phyloP scores from a whole-genome alignment of 2,113 vertebrate species.

The Dissostichus mawsoni region DNA sequence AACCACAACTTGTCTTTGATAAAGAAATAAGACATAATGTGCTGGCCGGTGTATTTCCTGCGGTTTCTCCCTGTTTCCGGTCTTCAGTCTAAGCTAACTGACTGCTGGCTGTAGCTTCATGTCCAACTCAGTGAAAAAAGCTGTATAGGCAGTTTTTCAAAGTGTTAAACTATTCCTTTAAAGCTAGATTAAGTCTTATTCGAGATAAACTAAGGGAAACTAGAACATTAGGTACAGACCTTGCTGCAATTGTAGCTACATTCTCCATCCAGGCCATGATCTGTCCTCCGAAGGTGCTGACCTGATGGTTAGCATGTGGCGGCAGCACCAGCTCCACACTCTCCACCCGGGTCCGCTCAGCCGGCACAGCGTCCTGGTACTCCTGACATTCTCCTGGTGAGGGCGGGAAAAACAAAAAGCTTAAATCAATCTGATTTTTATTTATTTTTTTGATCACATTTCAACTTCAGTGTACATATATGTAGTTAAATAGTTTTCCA shows the following conservation, averaged over 20 bases:
- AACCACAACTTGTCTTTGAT: background rate
- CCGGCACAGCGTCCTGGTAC: conserved; percentile 78
- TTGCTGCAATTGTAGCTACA: conserved; percentile 95
- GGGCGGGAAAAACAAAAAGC: conserved; percentile 16
- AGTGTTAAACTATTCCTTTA: background rate
- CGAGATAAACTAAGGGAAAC: background rate
- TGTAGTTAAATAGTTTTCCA: too few relatives aligned
- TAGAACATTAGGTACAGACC: conserved; percentile 74
- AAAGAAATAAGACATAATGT: background rate
- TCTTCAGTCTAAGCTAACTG: background rate
- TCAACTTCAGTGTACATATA: too few relatives aligned
- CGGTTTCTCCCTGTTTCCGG: background rate
- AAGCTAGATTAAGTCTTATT: background rate
- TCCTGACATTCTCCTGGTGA: conserved; percentile 81
- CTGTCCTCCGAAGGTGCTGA: conserved; percentile 97
- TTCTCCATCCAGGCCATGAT: conserved; percentile 99
- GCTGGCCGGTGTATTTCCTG: background rate
- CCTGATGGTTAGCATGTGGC: conserved; percentile 96
- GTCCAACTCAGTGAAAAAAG: background rate
- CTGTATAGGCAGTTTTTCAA: background rate
- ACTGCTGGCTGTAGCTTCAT: background rate
- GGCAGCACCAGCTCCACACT: conserved; percentile 97
- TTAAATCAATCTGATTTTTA: conserved; percentile 10
- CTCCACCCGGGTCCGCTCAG: conserved; percentile 91
- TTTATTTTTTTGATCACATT: too few relatives aligned